phyloP scores from a whole-genome alignment of 2,797 vertebrate species.

The Remorina albescens region DNA sequence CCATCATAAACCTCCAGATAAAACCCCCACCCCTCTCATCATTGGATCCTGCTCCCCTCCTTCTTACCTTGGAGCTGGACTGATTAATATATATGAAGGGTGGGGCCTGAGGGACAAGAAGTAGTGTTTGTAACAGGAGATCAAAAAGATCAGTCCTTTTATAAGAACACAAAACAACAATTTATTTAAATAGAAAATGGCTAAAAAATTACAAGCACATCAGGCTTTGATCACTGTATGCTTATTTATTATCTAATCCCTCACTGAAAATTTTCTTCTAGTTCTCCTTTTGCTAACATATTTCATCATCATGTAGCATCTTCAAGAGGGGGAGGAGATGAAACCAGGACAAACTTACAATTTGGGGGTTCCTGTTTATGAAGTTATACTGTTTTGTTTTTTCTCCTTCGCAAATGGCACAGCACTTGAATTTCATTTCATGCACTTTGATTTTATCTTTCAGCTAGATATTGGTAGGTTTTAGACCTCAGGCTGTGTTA shows the following conservation, averaged over 20 bases:
- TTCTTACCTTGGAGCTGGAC: conserved; percentile 3
- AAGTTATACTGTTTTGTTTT: too few relatives aligned
- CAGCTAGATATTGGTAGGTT: background rate
- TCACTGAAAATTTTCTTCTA: conserved; percentile 16
- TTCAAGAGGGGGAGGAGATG: conserved; percentile 45
- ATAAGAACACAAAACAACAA: conserved; percentile 10
- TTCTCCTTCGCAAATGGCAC: background rate
- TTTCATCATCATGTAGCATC: conserved; percentile 19
- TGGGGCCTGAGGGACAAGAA: background rate
- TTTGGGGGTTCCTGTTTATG: too few relatives aligned
- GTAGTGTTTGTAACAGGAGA: conserved; percentile 20
- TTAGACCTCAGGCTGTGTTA: background rate
- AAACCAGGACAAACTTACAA: too few relatives aligned
- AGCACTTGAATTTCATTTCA: conserved; percentile 2
- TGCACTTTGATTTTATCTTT: background rate
- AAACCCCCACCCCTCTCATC: background rate
- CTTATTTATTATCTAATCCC: background rate
- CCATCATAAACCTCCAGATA: conserved; percentile 59
- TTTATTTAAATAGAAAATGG: background rate
- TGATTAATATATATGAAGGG: conserved; percentile 24
- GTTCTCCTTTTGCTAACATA: conserved; percentile 39
- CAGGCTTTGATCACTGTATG: background rate
- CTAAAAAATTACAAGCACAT: background rate
- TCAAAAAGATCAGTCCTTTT: conserved; percentile 14
- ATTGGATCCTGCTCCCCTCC: background rate